Conservation (phyloP, 2,113 vertebrate species). For the Alouatta palliata region DNA sequence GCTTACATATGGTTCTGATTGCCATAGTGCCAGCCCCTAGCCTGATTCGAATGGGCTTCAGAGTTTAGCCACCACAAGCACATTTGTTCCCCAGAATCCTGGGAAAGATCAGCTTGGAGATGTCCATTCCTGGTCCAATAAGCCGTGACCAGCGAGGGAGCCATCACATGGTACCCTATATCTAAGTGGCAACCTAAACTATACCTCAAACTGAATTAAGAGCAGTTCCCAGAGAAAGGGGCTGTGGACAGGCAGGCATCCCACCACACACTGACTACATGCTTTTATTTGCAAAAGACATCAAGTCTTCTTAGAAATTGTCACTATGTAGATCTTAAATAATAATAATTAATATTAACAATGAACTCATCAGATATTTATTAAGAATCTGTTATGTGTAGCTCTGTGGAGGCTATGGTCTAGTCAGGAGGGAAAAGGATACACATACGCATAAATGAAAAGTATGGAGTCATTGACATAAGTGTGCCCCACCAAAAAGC, state of each 20-base stretch:
- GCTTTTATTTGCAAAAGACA: background rate
- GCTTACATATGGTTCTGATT: background rate
- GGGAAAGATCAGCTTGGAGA: background rate
- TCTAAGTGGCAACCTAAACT: background rate
- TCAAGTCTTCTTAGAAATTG: background rate
- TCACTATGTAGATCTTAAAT: background rate
- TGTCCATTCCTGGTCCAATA: background rate
- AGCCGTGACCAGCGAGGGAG: background rate
- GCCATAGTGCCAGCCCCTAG: background rate
- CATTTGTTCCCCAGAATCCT: background rate
- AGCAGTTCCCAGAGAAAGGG: background rate
- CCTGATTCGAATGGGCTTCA: background rate
- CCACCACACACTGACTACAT: background rate
- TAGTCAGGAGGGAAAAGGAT: background rate
- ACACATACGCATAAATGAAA: background rate
- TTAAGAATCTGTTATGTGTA: background rate
- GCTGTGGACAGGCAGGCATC: background rate
- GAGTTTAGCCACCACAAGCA: background rate
- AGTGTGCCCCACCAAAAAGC: background rate
- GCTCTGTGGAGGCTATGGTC: background rate
- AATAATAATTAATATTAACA: background rate
- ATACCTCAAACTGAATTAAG: background rate
- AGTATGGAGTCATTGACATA: background rate
- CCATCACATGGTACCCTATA: no score
- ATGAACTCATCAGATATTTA: background rate